These are phyloP conservation scores for Nyctibius grandis DNA, from an alignment of 2,797 vertebrate species.

Conservation along the genomic window DNA sequence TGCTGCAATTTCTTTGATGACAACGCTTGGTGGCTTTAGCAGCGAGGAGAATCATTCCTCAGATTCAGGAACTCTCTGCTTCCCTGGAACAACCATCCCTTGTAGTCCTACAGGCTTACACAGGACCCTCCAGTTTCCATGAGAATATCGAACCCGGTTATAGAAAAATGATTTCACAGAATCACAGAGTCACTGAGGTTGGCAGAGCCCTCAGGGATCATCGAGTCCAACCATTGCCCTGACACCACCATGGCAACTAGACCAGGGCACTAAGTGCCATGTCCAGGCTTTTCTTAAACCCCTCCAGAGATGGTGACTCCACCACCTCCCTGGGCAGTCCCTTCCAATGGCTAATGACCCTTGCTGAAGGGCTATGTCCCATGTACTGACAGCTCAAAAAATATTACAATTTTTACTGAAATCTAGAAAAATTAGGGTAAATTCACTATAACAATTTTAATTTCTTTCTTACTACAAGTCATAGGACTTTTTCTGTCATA, in stretches of 20 bases:
- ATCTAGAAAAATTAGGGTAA: background rate
- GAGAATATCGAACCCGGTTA: background rate
- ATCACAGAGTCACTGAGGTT: no score
- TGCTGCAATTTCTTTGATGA: background rate
- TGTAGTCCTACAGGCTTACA: background rate
- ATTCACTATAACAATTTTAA: background rate
- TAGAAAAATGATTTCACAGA: rapidly evolving
- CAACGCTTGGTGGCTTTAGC: background rate
- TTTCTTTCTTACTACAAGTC: background rate
- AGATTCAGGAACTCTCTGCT: background rate
- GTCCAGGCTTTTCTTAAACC: no score
- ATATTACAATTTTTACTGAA: background rate
- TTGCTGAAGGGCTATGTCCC: background rate
- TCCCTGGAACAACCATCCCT: background rate
- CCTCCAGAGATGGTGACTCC: no score
- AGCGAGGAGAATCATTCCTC: background rate
- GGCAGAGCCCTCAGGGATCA: no score
- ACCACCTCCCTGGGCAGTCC: no score
- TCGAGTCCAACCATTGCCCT: no score
- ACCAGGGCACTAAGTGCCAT: no score
- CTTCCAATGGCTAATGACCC: no score
- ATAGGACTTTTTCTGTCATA: background rate
- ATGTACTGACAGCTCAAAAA: background rate
- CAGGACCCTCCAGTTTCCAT: rapidly evolving
- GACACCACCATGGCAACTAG: no score